Evolutionary conservation across 2,113 vertebrate genomes (phyloP).

Genomic region (Neotoma lepida): DNA sequence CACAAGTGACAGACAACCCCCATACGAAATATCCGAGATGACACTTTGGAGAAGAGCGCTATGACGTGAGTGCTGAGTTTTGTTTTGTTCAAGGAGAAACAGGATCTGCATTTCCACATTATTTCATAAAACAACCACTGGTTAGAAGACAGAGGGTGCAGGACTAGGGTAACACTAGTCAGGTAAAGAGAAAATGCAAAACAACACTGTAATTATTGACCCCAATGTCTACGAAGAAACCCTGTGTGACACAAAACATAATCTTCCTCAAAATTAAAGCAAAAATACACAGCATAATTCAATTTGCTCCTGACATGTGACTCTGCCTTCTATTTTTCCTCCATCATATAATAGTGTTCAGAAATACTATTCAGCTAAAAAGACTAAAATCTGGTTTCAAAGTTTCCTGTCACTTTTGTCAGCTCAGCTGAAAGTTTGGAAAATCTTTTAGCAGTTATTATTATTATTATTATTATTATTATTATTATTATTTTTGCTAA

Average conservation of each 20-base stretch:
- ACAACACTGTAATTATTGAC: conserved; percentile 14
- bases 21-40: conserved; percentile 26
- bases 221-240: conserved; percentile 19
- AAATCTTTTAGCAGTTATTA: conserved; percentile 20
- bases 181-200: conserved; percentile 54
- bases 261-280: conserved; percentile 51
- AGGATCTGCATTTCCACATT: conserved; percentile 11
- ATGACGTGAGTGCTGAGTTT: conserved; percentile 45
- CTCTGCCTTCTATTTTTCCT: not conserved
- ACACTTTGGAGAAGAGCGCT: conserved; percentile 48
- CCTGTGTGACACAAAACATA: conserved; percentile 32
- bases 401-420: conserved; percentile 56
- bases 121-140: conserved; percentile 29
- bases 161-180: conserved; percentile 72
- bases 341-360: not conserved
- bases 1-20: not conserved
- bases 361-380: conserved; percentile 59
- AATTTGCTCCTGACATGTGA: conserved; percentile 13
- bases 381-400: conserved; percentile 56
- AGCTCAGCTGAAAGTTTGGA: conserved; percentile 57
- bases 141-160: conserved; percentile 55
- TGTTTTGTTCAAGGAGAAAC: conserved; percentile 66
- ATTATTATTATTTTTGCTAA: not conserved
- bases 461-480: no score
- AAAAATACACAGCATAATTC: not conserved